phyloP scores from a whole-genome alignment of 1,140 invertebrate genomes.

The Archegozetes longisetosus region DNA sequence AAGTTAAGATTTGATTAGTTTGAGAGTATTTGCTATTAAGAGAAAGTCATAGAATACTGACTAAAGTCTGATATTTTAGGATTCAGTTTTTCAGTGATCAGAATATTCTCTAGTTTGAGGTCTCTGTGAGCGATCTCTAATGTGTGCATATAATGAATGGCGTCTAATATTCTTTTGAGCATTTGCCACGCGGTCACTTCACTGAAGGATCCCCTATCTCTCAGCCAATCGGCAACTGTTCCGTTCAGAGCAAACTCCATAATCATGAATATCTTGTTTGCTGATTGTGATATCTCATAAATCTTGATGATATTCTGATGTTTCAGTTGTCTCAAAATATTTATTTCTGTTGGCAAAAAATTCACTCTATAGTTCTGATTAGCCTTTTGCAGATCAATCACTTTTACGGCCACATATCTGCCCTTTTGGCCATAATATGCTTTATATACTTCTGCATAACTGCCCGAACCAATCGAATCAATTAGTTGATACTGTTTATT shows the following conservation, averaged over 20 bases:
- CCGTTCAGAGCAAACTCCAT: slow-evolving; percentile 44
- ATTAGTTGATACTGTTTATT: not conserved
- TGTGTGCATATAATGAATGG: slow-evolving; percentile 13
- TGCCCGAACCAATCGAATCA: slow-evolving; percentile 9
- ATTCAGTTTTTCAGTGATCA: slow-evolving; percentile 2
- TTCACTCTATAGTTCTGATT: not conserved
- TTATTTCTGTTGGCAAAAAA: slow-evolving; percentile 1
- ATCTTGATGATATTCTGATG: slow-evolving; percentile 2
- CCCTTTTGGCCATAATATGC: not conserved
- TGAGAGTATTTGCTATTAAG: not conserved
- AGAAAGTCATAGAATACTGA: no score
- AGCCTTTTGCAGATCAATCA: slow-evolving; percentile 10
- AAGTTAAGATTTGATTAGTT: slow-evolving; percentile 12
- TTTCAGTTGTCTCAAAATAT: not conserved
- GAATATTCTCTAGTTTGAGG: slow-evolving; percentile 11
- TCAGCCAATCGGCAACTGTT: slow-evolving; percentile 34
- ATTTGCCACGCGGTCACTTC: not conserved
- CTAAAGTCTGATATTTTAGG: slow-evolving; percentile 16
- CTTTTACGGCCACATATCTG: slow-evolving; percentile 1
- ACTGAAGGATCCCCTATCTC: not conserved
- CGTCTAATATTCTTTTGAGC: slow-evolving; percentile 8
- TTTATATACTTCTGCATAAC: slow-evolving; percentile 11
- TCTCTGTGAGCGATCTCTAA: slow-evolving; percentile 12
- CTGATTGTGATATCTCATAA: slow-evolving; percentile 1
- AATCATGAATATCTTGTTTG: slow-evolving; percentile 32